Percentiles rank a stretch among this genome's conserved stretches.
Evolutionary conservation across 92 coral and sea anemone genomes (phyloP).

Genomic region (Porites divaricata): DNA sequence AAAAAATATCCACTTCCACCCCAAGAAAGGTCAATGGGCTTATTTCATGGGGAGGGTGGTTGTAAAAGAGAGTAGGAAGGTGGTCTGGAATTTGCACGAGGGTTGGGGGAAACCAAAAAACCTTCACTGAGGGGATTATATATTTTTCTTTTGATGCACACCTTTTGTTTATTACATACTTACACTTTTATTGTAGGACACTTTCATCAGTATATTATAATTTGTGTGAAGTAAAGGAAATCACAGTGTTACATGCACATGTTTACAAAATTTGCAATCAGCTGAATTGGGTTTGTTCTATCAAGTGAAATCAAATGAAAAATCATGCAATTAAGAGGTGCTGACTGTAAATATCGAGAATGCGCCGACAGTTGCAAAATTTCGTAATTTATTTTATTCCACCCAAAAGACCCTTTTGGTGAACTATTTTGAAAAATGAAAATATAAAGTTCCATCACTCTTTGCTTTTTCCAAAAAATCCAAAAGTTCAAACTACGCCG

Average conservation of each 20-base stretch:
- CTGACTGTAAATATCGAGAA: too few species aligned
- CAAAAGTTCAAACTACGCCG: too few species aligned
- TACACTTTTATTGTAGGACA: background rate
- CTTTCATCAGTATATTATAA: slow-evolving; percentile 24
- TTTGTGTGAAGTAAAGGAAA: slow-evolving; percentile 28
- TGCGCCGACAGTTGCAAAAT: too few species aligned
- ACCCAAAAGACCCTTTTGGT: background rate
- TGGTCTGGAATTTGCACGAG: too few species aligned
- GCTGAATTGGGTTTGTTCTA: slow-evolving; percentile 8
- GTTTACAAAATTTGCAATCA: slow-evolving; percentile 18
- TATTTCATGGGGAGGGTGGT: too few species aligned
- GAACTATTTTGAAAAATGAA: too few species aligned
- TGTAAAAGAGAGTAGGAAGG: slow-evolving; percentile 31
- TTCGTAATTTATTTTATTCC: too few species aligned
- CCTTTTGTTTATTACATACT: slow-evolving; percentile 25
- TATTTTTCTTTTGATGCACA: slow-evolving; percentile 24
- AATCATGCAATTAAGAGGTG: background rate
- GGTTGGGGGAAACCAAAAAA: slow-evolving; percentile 26
- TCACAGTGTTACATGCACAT: slow-evolving; percentile 27
- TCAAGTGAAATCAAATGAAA: slow-evolving; percentile 5
- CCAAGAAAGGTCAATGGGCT: too few species aligned
- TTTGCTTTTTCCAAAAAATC: too few species aligned
- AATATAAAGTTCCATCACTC: too few species aligned
- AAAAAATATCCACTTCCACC: slow-evolving; percentile 28
- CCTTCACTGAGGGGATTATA: slow-evolving; percentile 20